Evolutionary conservation across 2,888 invertebrate species (phyloP).

Genomic region (Chymomyza amoena): DNA sequence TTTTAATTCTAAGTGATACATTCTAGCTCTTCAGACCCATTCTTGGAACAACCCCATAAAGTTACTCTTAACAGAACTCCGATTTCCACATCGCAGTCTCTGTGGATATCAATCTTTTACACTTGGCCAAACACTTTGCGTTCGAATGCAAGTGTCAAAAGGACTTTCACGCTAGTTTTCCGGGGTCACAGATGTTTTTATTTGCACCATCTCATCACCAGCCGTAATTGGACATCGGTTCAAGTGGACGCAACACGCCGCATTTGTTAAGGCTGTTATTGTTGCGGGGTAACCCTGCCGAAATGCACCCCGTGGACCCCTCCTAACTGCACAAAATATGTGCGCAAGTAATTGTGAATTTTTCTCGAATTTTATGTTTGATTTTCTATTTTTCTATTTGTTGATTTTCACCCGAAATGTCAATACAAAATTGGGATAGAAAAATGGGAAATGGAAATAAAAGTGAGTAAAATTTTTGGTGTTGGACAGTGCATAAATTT

Average conservation of each 20-base stretch:
- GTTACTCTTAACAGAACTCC: no score
- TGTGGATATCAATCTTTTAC: conserved; percentile 50
- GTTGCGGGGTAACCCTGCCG: neutral
- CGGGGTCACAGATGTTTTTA: conserved; percentile 68
- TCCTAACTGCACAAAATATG: neutral
- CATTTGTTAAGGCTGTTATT: neutral
- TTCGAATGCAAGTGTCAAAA: conserved; percentile 50
- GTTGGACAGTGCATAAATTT: conserved; percentile 40
- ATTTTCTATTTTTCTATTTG: conserved; percentile 47
- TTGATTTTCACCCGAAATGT: conserved; percentile 5
- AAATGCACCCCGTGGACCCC: conserved; percentile 3
- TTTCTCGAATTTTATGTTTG: conserved; percentile 61
- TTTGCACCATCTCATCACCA: conserved; percentile 55
- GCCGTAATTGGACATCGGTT: conserved; percentile 61
- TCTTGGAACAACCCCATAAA: neutral
- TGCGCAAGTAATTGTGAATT: conserved; percentile 55
- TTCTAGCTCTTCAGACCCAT: no score
- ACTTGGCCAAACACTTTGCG: conserved; percentile 36
- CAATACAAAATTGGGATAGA: conserved; percentile 39
- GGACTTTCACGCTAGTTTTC: conserved; percentile 51
- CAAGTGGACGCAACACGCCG: conserved; percentile 36
- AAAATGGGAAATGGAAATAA: conserved; percentile 3
- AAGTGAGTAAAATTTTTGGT: neutral
- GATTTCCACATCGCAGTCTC: neutral
- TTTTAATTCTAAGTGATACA: no score